A percentile compares a stretch with the other conserved stretches of the same genome.
Evolutionary conservation across 2,113 vertebrate genomes (phyloP).

Genomic region (Microcebus lehilahytsara): DNA sequence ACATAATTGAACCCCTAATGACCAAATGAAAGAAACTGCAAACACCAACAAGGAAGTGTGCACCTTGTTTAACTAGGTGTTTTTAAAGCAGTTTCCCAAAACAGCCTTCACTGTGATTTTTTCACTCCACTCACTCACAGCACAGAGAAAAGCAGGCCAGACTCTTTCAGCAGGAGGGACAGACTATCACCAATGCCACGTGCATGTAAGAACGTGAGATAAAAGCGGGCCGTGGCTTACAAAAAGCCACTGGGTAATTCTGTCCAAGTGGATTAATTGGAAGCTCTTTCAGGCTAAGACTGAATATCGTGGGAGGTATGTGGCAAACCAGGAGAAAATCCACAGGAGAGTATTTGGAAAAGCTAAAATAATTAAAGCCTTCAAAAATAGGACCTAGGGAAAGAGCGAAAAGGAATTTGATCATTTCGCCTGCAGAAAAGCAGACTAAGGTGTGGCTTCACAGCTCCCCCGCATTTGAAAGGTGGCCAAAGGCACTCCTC

Average conservation of each 20-base stretch:
- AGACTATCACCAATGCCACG: neutral
- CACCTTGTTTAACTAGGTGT: neutral
- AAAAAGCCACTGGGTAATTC: neutral
- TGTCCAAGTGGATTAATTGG: neutral
- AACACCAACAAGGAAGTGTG: neutral
- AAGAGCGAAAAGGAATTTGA: conserved; percentile 52
- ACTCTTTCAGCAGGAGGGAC: neutral
- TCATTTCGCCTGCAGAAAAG: conserved; percentile 42
- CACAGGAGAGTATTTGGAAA: neutral
- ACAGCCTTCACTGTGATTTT: neutral
- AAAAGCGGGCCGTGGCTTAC: neutral
- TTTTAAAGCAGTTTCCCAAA: neutral
- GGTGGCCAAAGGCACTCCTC: conserved; percentile 43
- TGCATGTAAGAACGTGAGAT: neutral
- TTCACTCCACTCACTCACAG: neutral
- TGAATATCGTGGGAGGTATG: neutral
- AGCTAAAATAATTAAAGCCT: conserved; percentile 37
- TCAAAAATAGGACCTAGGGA: neutral
- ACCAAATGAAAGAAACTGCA: neutral
- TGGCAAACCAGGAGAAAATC: neutral
- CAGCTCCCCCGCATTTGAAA: conserved; percentile 30
- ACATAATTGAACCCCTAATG: neutral
- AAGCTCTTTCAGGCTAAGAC: neutral
- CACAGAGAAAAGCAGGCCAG: neutral
- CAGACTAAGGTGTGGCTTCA: conserved; percentile 41